Conservation (phyloP, 1,140 invertebrate genomes). For the Antheraea pernyi region DNA sequence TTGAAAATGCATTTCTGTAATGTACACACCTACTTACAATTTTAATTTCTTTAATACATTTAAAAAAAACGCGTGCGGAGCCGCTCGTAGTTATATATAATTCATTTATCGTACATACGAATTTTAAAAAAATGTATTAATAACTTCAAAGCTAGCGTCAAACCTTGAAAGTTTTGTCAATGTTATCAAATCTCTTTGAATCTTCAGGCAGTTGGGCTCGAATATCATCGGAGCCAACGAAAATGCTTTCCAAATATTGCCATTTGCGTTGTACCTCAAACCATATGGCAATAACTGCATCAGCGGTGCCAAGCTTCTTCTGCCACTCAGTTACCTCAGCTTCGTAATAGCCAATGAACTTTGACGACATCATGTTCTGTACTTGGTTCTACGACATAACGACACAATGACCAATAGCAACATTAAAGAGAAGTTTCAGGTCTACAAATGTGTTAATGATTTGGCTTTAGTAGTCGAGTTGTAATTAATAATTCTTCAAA, state of each 20-base stretch:
- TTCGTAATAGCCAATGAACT: conserved; percentile 93
- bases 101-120: too few species aligned
- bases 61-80: too few species aligned
- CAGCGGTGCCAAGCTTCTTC: conserved; percentile 91
- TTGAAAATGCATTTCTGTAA: too few species aligned
- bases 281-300: conserved; percentile 92
- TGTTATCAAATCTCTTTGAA: conserved; percentile 92
- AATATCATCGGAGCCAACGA: conserved; percentile 97
- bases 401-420: background rate
- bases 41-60: too few species aligned
- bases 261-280: conserved; percentile 96
- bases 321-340: conserved; percentile 94
- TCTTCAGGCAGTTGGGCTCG: conserved; percentile 94
- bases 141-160: background rate
- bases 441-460: too few species aligned
- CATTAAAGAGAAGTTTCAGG: too few species aligned
- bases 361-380: conserved; percentile 96
- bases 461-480: too few species aligned
- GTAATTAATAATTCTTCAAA: too few species aligned
- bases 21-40: too few species aligned
- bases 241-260: conserved; percentile 97
- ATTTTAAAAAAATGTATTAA: too few species aligned
- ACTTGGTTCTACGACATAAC: conserved; percentile 80
- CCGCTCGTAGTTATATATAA: too few species aligned
- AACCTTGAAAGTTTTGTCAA: conserved; percentile 94